phyloP scores from a whole-genome alignment of 2,888 invertebrate species.

The Hydraecia micacea region DNA sequence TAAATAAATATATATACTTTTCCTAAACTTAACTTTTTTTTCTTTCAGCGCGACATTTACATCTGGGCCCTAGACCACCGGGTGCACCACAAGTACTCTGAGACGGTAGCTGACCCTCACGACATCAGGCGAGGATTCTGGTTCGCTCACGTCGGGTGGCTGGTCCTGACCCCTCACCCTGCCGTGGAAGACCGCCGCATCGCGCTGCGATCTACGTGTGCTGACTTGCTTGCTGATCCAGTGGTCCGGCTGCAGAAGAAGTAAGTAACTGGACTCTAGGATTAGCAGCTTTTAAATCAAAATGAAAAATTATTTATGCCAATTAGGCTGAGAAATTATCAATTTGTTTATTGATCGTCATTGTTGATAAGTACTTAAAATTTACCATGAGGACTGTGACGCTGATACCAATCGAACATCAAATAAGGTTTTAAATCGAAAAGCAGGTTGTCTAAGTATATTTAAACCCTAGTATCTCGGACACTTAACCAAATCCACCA shows the following conservation, averaged over 20 bases:
- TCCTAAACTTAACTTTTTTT: background rate
- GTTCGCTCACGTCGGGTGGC: slow-evolving; percentile 98
- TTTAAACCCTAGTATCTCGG: background rate
- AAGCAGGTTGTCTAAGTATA: no score
- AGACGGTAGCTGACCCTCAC: slow-evolving; percentile 96
- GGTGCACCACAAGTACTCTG: slow-evolving; percentile 97
- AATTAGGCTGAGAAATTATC: background rate
- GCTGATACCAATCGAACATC: background rate
- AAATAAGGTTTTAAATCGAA: background rate
- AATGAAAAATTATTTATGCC: background rate
- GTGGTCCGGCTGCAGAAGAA: slow-evolving; percentile 94
- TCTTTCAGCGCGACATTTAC: slow-evolving; percentile 94
- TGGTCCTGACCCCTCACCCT: slow-evolving; percentile 96
- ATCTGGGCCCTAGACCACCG: slow-evolving; percentile 97
- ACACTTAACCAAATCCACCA: background rate
- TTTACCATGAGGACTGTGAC: background rate
- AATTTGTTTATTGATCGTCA: background rate
- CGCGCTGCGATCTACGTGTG: slow-evolving; percentile 89
- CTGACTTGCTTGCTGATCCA: slow-evolving; percentile 93
- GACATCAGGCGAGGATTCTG: slow-evolving; percentile 96
- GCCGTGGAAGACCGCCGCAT: slow-evolving; percentile 92
- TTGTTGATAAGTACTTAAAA: background rate
- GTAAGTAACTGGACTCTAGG: slow-evolving; percentile 78
- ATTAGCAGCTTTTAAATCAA: background rate
- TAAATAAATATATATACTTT: background rate